Percentiles rank a stretch among this genome's conserved stretches.
Evolutionary conservation across 2,797 vertebrate species (phyloP).

Genomic region (Oreochromis mossambicus): DNA sequence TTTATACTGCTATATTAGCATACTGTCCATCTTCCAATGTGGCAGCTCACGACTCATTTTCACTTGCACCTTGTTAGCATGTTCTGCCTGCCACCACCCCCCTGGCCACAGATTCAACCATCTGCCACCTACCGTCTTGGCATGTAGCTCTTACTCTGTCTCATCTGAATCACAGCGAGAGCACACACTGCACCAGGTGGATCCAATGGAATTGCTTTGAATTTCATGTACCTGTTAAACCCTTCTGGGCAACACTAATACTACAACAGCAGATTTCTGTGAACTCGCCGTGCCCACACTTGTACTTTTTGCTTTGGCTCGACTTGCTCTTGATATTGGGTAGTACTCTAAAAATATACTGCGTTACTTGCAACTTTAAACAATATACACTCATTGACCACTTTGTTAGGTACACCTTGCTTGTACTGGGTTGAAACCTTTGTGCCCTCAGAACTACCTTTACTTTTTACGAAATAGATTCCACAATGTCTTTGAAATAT

Average conservation of each 20-base stretch:
- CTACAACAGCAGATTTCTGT: neutral
- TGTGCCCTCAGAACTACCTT: neutral
- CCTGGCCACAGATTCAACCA: constrained; percentile 57
- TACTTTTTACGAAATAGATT: neutral
- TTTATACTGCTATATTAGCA: neutral
- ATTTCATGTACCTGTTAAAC: neutral
- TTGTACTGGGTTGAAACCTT: neutral
- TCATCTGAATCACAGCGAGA: constrained; percentile 36
- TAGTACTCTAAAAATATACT: neutral
- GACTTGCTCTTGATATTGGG: neutral
- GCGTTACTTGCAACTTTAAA: neutral
- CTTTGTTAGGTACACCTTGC: neutral
- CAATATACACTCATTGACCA: neutral
- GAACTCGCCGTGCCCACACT: neutral
- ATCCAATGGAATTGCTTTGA: constrained; percentile 19
- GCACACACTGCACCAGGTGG: constrained; percentile 2
- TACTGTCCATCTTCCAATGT: neutral
- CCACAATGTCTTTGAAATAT: neutral
- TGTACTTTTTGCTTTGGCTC: neutral
- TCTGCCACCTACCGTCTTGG: constrained; percentile 58
- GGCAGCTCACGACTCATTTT: constrained; percentile 16
- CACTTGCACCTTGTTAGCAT: constrained; percentile 37
- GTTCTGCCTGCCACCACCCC: constrained; percentile 28
- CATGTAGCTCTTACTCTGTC: constrained; percentile 16
- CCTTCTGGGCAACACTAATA: neutral